A percentile compares a stretch with the other conserved stretches of the same genome.
Evolutionary conservation across 2,113 vertebrate species (phyloP).

Genomic region (Brachyhypopomus occidentalis): DNA sequence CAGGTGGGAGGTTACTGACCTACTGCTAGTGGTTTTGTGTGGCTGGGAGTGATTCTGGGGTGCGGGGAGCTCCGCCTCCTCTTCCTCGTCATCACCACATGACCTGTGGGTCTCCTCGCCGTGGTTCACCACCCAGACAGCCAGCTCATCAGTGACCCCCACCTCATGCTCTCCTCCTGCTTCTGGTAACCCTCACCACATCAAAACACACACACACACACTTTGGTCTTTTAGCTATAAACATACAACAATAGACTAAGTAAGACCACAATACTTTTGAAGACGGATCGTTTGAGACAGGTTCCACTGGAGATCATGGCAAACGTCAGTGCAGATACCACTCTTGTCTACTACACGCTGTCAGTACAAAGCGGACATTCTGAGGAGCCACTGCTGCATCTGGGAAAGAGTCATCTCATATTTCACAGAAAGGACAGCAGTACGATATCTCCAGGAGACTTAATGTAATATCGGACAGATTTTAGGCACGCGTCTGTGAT

Average conservation of each 20-base stretch:
- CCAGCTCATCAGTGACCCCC: conserved; percentile 61
- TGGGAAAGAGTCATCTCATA: background rate
- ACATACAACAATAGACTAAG: background rate
- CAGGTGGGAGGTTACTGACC: conserved; percentile 50
- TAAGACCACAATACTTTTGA: background rate
- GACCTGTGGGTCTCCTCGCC: conserved; percentile 60
- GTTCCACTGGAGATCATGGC: background rate
- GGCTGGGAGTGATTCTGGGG: too few relatives aligned
- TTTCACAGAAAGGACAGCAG: too few relatives aligned
- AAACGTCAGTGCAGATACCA: background rate
- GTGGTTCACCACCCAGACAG: conserved; percentile 63
- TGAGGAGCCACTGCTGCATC: background rate
- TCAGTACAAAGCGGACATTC: background rate
- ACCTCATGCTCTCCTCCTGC: conserved; percentile 61
- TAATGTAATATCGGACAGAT: background rate
- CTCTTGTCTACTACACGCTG: background rate
- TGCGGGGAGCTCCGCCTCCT: too few relatives aligned
- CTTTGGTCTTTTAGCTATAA: conserved; percentile 5
- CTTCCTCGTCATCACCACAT: too few relatives aligned
- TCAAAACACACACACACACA: conserved; percentile 50
- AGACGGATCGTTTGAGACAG: background rate
- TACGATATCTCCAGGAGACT: background rate
- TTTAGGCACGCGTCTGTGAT: conserved; percentile 41
- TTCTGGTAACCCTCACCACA: conserved; percentile 56
- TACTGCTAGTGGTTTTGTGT: conserved; percentile 63